Conservation (phyloP, 2,113 vertebrate genomes). For the Zosterops pallidus region DNA sequence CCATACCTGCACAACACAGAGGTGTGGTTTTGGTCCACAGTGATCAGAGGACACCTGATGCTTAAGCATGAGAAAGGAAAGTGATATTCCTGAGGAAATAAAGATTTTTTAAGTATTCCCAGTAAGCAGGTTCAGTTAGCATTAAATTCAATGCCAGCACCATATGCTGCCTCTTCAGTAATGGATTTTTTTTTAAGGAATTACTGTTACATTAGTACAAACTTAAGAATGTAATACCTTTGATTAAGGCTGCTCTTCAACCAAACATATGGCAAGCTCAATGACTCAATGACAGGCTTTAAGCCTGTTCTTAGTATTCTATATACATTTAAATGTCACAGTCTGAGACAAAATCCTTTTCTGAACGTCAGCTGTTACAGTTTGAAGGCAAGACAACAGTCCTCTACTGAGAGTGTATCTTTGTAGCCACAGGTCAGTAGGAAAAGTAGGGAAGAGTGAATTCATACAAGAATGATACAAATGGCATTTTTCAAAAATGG, state of each 20-base stretch:
- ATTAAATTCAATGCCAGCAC: not conserved
- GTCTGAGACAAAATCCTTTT: not conserved
- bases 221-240: not conserved
- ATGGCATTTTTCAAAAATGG: not conserved
- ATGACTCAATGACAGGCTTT: not conserved
- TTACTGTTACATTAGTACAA: not conserved
- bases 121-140: not conserved
- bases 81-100: not conserved
- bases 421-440: not conserved
- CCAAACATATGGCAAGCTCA: not conserved
- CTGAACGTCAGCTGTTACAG: not conserved
- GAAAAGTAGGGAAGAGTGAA: not conserved
- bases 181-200: not conserved
- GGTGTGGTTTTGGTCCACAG: accelerated
- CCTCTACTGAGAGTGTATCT: not conserved
- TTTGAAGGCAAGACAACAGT: not conserved
- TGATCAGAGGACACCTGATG: not conserved
- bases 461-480: not conserved
- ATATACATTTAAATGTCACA: not conserved
- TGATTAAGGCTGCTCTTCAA: not conserved
- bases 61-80: not conserved
- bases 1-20: constrained; percentile 73
- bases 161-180: not conserved
- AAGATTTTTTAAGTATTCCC: not conserved
- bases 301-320: not conserved